These are phyloP conservation scores for Aphidius gifuensis DNA, from an alignment of 1,140 invertebrate species.

Conservation along the genomic window DNA sequence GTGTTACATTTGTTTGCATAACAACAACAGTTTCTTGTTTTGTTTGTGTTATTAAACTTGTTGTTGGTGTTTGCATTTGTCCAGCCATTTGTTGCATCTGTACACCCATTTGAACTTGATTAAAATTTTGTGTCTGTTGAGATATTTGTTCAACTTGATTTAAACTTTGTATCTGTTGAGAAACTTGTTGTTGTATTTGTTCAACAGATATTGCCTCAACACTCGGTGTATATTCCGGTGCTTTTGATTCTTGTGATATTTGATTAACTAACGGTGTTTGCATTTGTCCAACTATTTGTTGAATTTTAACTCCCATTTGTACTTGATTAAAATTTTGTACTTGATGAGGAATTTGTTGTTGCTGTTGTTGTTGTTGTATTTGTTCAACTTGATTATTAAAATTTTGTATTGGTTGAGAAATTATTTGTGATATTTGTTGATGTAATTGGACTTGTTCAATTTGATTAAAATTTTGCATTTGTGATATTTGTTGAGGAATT, in stretches of 20 bases:
- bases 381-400: constrained; percentile 25
- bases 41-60: not conserved
- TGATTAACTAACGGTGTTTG: constrained; percentile 14
- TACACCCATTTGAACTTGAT: constrained; percentile 25
- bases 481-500: constrained; percentile 25
- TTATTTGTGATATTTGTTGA: constrained; percentile 18
- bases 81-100: constrained; percentile 30
- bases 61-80: too few relatives aligned
- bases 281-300: constrained; percentile 31
- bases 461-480: constrained; percentile 14
- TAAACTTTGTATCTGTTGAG: constrained; percentile 27
- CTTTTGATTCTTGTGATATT: constrained; percentile 16
- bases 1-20: not conserved
- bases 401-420: constrained; percentile 18
- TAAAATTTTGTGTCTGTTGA: constrained; percentile 38
- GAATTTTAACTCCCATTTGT: constrained; percentile 6
- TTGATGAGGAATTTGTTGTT: constrained; percentile 19
- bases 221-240: constrained; percentile 13
- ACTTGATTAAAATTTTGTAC: too few relatives aligned
- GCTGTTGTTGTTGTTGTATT: constrained; percentile 30
- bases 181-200: constrained; percentile 25
- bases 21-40: constrained; percentile 6
- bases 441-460: constrained; percentile 16
- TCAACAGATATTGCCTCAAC: constrained; percentile 21
- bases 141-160: constrained; percentile 29